Conservation (phyloP, 2,113 vertebrate species). For the Craseonycteris thonglongyai region DNA sequence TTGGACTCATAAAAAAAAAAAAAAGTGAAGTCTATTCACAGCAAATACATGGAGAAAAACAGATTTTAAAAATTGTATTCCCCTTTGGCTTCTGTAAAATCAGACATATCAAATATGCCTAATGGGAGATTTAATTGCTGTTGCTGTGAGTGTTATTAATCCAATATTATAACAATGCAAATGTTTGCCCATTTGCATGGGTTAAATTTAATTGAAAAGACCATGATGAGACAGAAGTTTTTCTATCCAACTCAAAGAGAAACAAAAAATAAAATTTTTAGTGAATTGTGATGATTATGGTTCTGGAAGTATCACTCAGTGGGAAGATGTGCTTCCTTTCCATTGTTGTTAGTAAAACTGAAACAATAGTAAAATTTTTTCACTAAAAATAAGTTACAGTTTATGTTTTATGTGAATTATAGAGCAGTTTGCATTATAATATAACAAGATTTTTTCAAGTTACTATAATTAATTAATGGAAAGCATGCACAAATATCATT, state of each 20-base stretch:
- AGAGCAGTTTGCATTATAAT: constrained; percentile 10
- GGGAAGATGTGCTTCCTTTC: neutral
- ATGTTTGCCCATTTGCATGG: constrained; percentile 41
- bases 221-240: constrained; percentile 42
- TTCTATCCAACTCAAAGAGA: constrained; percentile 45
- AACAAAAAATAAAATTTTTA: constrained; percentile 52
- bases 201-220: constrained; percentile 60
- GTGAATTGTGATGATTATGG: constrained; percentile 43
- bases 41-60: neutral
- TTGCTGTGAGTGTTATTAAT: constrained; percentile 40
- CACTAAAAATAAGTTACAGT: neutral
- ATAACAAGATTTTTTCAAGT: neutral
- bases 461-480: neutral
- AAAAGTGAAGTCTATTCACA: neutral
- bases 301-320: neutral
- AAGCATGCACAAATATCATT: constrained; percentile 44
- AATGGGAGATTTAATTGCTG: constrained; percentile 21
- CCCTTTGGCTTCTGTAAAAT: neutral
- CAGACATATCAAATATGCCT: neutral
- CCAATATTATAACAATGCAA: constrained; percentile 36
- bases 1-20: neutral
- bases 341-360: neutral
- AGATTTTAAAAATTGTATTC: neutral
- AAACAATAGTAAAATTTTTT: neutral
- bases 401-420: constrained; percentile 39